Conservation (phyloP, 2,797 vertebrate species). For the Pogoniulus pusillus region DNA sequence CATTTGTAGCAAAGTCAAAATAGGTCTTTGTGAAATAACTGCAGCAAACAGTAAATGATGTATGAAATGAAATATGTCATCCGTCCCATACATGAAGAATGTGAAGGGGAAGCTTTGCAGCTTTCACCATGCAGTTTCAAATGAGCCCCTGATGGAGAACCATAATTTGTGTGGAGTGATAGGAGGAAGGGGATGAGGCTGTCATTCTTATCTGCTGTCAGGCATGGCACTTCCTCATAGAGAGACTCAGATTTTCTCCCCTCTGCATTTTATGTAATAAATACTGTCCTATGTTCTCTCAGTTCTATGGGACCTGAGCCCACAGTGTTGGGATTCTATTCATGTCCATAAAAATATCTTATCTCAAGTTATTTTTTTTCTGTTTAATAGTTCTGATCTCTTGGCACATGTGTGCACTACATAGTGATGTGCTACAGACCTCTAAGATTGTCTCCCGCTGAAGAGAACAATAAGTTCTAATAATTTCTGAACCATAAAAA, state of each 20-base stretch:
- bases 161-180: slow-evolving; percentile 3
- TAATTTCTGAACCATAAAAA: not conserved
- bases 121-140: not conserved
- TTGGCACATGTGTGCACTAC: not conserved
- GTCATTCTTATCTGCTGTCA: slow-evolving; percentile 41
- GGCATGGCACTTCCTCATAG: not conserved
- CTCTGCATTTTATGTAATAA: not conserved
- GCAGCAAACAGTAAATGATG: slow-evolving; percentile 60
- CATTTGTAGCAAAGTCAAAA: slow-evolving; percentile 53
- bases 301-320: not conserved
- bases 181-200: slow-evolving; percentile 4
- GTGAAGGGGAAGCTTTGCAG: slow-evolving; percentile 34
- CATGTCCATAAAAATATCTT: not conserved
- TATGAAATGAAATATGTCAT: slow-evolving; percentile 63
- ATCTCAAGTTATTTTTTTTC: not conserved
- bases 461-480: not conserved
- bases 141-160: not conserved
- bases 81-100: slow-evolving; percentile 24
- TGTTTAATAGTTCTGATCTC: not conserved
- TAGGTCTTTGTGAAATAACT: slow-evolving; percentile 51
- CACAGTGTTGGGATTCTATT: not conserved
- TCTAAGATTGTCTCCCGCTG: not conserved
- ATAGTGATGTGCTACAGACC: not conserved
- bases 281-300: not conserved
- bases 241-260: not conserved